Conservation (phyloP, 2,888 invertebrate species). For the Drosophila falleni region DNA sequence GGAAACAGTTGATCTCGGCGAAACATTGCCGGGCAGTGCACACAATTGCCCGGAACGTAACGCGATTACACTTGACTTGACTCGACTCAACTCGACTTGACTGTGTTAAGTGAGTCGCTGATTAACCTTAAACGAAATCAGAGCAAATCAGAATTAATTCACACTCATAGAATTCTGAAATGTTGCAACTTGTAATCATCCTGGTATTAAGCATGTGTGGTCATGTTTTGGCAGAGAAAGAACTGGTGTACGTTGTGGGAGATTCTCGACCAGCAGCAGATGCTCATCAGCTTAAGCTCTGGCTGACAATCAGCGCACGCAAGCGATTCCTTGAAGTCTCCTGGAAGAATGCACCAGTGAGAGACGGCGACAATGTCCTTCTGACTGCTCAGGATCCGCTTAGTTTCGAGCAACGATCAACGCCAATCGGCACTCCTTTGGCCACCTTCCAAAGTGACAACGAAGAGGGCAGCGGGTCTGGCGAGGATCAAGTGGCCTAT, state of each 20-base stretch:
- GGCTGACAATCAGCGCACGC: slow-evolving; percentile 84
- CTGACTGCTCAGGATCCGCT: slow-evolving; percentile 81
- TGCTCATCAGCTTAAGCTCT: slow-evolving; percentile 60
- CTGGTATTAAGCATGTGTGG: slow-evolving; percentile 26
- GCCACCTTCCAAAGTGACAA: slow-evolving; percentile 53
- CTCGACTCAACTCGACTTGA: slow-evolving; percentile 2
- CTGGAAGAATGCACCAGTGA: slow-evolving; percentile 82
- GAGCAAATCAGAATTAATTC: slow-evolving; percentile 65
- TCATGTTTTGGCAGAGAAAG: slow-evolving; percentile 17
- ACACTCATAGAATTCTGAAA: slow-evolving; percentile 18
- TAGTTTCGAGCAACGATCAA: slow-evolving; percentile 73
- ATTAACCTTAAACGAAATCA: slow-evolving; percentile 65
- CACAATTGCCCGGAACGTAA: slow-evolving; percentile 37
- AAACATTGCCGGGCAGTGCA: slow-evolving; percentile 20
- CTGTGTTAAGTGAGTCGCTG: slow-evolving; percentile 51
- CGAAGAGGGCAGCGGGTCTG: slow-evolving; percentile 66
- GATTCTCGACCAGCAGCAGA: slow-evolving; percentile 4
- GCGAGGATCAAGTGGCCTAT: slow-evolving; percentile 43
- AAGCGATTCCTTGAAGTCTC: slow-evolving; percentile 83
- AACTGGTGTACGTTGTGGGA: not conserved
- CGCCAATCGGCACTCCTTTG: slow-evolving; percentile 67
- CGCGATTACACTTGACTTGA: slow-evolving; percentile 11
- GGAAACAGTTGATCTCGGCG: slow-evolving; percentile 48
- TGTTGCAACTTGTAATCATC: slow-evolving; percentile 43
- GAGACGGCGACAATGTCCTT: slow-evolving; percentile 78